Conservation (phyloP, 2,888 invertebrate species). For the Folsomia candida region DNA sequence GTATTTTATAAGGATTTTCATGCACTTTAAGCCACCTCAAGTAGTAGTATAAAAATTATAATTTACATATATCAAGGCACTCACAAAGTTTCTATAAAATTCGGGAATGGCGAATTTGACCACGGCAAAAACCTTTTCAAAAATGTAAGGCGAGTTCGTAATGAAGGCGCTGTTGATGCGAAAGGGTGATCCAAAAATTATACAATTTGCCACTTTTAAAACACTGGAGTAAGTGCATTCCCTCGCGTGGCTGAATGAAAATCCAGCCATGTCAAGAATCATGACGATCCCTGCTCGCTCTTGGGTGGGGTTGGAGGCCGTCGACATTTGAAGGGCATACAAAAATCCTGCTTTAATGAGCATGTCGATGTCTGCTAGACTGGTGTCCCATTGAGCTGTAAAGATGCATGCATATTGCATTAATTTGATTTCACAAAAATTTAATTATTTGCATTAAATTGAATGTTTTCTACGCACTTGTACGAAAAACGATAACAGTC, state of each 20-base stretch:
- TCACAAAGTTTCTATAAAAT: slow-evolving; percentile 8
- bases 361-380: background rate
- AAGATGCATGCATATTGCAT: too few species aligned
- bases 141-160: slow-evolving; percentile 5
- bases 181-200: slow-evolving; percentile 11
- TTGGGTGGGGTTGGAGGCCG: background rate
- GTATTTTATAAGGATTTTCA: background rate
- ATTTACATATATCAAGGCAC: background rate
- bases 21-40: background rate
- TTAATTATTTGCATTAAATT: background rate
- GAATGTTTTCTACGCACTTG: background rate
- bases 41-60: background rate
- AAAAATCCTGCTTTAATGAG: background rate
- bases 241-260: slow-evolving; percentile 10
- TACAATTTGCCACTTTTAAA: slow-evolving; percentile 5
- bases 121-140: slow-evolving; percentile 7
- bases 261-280: slow-evolving; percentile 4
- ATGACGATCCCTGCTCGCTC: slow-evolving; percentile 2
- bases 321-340: background rate
- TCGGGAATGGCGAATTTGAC: slow-evolving; percentile 13
- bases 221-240: slow-evolving; percentile 5
- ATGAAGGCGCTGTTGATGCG: background rate
- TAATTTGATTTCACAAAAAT: background rate
- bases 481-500: background rate
- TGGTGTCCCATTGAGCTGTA: slow-evolving; percentile 7